phyloP scores from a whole-genome alignment of 53 echinoderm and acorn worm genomes.

The Holothuria scabra region DNA sequence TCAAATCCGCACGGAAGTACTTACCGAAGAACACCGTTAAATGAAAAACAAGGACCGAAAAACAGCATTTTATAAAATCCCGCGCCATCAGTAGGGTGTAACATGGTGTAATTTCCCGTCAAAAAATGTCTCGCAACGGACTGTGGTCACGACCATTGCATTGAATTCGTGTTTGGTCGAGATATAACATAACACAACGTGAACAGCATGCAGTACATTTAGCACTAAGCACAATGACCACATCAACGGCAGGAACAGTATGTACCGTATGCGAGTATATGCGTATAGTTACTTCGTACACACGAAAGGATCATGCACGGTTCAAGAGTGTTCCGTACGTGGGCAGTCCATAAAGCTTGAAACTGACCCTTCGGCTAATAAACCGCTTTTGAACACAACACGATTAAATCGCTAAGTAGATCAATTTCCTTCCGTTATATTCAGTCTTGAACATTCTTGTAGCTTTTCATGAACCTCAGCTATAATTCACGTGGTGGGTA shows the following conservation, averaged over 20 bases:
- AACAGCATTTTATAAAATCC: constrained; percentile 25
- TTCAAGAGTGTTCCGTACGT: no score
- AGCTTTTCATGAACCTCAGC: no score
- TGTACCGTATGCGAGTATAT: no score
- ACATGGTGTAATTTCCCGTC: constrained; percentile 29
- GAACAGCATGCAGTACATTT: not conserved
- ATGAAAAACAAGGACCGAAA: constrained; percentile 14
- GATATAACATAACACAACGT: not conserved
- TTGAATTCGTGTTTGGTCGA: not conserved
- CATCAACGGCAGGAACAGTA: not conserved
- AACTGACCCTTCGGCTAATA: no score
- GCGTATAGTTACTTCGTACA: no score
- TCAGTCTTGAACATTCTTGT: no score
- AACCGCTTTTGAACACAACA: no score
- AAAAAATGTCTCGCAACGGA: not conserved
- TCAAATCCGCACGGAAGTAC: not conserved
- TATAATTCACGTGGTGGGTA: no score
- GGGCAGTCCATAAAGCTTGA: no score
- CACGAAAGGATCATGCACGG: no score
- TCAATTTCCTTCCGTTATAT: no score
- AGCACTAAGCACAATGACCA: constrained; percentile 10
- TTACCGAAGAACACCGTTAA: constrained; percentile 20
- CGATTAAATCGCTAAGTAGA: no score
- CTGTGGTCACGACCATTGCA: constrained; percentile 19
- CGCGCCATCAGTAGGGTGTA: constrained; percentile 38